phyloP scores from a whole-genome alignment of 2,113 vertebrate species.

The Chloropsis cyanopogon region DNA sequence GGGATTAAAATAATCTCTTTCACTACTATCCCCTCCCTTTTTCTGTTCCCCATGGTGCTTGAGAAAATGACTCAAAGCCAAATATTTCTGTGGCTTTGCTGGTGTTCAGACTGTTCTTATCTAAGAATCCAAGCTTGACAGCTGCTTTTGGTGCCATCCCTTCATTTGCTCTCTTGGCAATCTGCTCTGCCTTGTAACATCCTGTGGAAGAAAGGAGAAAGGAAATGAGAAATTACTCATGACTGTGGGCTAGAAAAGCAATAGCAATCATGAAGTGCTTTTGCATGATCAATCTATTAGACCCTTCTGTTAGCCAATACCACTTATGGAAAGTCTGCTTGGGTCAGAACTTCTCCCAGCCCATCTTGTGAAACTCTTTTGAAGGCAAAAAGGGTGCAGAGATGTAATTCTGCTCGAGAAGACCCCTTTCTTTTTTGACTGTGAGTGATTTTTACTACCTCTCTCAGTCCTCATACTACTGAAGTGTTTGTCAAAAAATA shows the following conservation, averaged over 20 bases:
- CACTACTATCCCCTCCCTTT: background rate
- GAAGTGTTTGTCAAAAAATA: background rate
- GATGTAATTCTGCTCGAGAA: background rate
- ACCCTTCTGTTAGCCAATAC: background rate
- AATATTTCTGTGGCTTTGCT: conserved; percentile 53
- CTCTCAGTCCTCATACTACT: background rate
- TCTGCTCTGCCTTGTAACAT: conserved; percentile 49
- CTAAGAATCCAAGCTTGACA: conserved; percentile 49
- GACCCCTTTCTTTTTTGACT: background rate
- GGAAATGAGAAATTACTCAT: conserved; percentile 52
- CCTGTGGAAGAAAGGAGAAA: conserved; percentile 56
- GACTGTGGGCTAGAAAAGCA: conserved; percentile 18
- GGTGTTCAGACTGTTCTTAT: conserved; percentile 59
- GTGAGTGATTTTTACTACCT: background rate
- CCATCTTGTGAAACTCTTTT: background rate
- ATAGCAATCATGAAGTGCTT: background rate
- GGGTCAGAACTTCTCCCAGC: background rate
- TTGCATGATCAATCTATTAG: background rate
- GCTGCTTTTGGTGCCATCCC: conserved; percentile 55
- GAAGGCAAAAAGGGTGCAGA: background rate
- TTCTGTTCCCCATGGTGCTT: background rate
- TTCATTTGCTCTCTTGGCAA: conserved; percentile 63
- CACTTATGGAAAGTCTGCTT: background rate
- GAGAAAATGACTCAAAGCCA: conserved; percentile 36
- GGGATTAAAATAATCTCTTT: background rate